Evolutionary conservation across 2,113 vertebrate species (phyloP), one percentile per base, ranked within the genome.

Genomic region (Telmatochromis bifrenatus): DNA sequence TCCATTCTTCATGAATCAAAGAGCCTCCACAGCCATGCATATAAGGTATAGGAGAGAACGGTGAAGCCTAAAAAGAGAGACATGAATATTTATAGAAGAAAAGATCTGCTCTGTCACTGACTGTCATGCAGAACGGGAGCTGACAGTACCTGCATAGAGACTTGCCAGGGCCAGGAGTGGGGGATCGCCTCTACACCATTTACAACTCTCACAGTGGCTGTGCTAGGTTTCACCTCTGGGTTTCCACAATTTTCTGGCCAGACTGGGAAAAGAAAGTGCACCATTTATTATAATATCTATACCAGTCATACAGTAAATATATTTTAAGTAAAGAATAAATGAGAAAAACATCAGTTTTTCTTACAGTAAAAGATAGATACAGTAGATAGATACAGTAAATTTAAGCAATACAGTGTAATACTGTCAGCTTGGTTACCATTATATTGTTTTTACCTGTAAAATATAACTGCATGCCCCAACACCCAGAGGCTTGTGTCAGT

Each of bases 91-190:
- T 62, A 62, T 15, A 56, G 47, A 77, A 26, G 49, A 82, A 62
- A 88, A 58, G 5, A 45, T 86, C 7, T 49, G n/a, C 35, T 70
- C 33, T 33, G 2, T 51, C 55, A 53, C 23, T 81, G 17, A 53
- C 81, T 9, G 11, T 81, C 35, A 75, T 8, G 15, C 56, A 65
- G 23, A 42, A 84, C 35, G 62, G 17, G 55, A 45, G n/a, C 4
- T 5, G 10, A 58, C n/a, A 45, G 58, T 89, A 97, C 96, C 96
- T 96, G 96, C 95, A 96, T 94, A 82, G 96, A 96, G 60, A 96
- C 94, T 51, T 97, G 96, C 96, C 96, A 97, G 21, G 96, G 95
- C 96, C 96, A 96, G 28, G 96, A 97, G 86, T 96, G 89, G 15
- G 96, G 94, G 53, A 82, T 87, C 0, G 94, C 96, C 87, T 96